These are phyloP conservation scores for Girardinus metallicus DNA, from an alignment of 2,797 vertebrate genomes.

Conservation along the genomic window DNA sequence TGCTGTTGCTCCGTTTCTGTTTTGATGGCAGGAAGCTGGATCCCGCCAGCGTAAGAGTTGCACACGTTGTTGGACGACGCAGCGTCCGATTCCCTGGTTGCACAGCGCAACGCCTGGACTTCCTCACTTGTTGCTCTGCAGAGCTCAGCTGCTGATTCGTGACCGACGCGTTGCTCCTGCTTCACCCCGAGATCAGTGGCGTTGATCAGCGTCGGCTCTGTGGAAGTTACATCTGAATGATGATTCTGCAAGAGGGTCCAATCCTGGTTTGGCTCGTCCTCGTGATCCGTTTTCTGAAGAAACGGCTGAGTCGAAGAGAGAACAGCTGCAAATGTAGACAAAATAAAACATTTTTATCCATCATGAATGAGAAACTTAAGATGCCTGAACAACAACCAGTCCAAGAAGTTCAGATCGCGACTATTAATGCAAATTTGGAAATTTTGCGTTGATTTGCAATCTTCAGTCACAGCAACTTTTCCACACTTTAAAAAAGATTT, in stretches of 20 bases:
- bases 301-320: not conserved
- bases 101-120: conserved; percentile 8
- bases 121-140: conserved; percentile 23
- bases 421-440: too few species aligned
- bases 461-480: too few species aligned
- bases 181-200: conserved; percentile 23
- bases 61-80: not conserved
- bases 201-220: conserved; percentile 25
- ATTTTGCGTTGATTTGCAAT: too few species aligned
- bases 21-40: conserved; percentile 57
- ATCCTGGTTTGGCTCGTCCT: conserved; percentile 23
- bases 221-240: conserved; percentile 7
- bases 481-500: too few species aligned
- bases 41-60: conserved; percentile 22
- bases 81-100: conserved; percentile 6
- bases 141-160: conserved; percentile 10
- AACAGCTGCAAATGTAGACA: conserved; percentile 29
- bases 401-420: too few species aligned
- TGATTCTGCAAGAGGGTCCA: conserved; percentile 11
- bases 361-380: not conserved
- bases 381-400: not conserved
- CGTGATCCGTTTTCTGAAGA: conserved; percentile 24
- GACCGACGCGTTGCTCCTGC: conserved; percentile 2
- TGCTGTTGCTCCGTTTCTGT: conserved; percentile 49
- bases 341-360: not conserved